Evolutionary conservation across 2,888 invertebrate species (phyloP).

Genomic region (Ellobium chinense): DNA sequence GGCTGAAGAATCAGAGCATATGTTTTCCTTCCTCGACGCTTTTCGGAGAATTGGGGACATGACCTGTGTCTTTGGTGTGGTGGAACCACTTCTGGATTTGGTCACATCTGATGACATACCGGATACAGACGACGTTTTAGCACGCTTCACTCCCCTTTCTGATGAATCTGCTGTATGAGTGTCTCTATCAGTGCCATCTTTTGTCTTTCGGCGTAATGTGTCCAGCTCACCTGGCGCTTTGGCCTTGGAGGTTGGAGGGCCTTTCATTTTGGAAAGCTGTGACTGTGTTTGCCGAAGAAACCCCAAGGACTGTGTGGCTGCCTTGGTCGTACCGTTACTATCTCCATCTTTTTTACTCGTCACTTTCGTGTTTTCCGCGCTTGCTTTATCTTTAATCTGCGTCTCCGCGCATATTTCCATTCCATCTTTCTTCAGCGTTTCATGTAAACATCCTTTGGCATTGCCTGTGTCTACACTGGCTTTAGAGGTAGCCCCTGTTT

Average conservation of each 20-base stretch:
- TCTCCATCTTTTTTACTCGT: neutral
- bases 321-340: neutral
- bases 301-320: neutral
- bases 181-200: neutral
- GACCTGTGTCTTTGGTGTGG: neutral
- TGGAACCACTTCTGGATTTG: neutral
- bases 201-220: neutral
- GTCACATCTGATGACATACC: neutral
- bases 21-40: conserved; percentile 33
- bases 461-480: neutral
- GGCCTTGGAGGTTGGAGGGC: neutral
- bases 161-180: neutral
- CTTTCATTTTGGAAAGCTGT: conserved; percentile 27
- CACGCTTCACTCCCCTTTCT: neutral
- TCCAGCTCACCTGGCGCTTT: neutral
- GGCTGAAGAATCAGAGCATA: conserved; percentile 25
- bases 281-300: conserved; percentile 30
- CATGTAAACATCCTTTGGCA: neutral
- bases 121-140: neutral
- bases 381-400: neutral
- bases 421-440: neutral
- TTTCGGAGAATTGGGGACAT: conserved; percentile 24
- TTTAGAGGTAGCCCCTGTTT: neutral
- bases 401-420: neutral
- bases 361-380: neutral